phyloP scores from a whole-genome alignment of 2,113 vertebrate species.

The Silurus asotus region DNA sequence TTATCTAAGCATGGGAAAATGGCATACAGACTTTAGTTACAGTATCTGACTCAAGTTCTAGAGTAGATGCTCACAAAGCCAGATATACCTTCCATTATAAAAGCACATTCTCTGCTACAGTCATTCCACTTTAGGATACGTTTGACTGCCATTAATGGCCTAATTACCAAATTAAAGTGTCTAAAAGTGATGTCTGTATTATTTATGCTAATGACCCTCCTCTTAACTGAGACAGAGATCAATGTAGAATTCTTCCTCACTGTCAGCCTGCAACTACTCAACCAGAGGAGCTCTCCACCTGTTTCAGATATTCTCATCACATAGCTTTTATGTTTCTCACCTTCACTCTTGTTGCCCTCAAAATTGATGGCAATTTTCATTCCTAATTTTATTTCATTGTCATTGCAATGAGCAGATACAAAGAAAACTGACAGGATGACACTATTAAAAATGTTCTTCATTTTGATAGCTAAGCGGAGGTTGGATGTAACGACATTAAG shows the following conservation, averaged over 20 bases:
- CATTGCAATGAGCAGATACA: slow-evolving; percentile 32
- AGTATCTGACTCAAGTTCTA: slow-evolving; percentile 3
- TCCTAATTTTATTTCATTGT: slow-evolving; percentile 51
- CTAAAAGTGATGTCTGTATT: slow-evolving; percentile 52
- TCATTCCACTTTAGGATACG: slow-evolving; percentile 43
- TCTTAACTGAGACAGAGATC: slow-evolving; percentile 49
- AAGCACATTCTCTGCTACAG: slow-evolving; percentile 24
- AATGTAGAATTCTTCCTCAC: slow-evolving; percentile 46
- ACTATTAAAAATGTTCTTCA: slow-evolving; percentile 22
- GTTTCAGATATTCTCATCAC: slow-evolving; percentile 43
- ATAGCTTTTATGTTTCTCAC: slow-evolving; percentile 37
- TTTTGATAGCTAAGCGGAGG: slow-evolving; percentile 26
- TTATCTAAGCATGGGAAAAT: not conserved
- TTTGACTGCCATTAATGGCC: slow-evolving; percentile 53
- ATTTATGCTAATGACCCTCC: slow-evolving; percentile 55
- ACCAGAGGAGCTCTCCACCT: slow-evolving; percentile 25
- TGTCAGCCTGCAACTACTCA: slow-evolving; percentile 48
- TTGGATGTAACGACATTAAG: slow-evolving; percentile 22
- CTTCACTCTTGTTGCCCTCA: slow-evolving; percentile 37
- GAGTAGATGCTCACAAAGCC: not conserved
- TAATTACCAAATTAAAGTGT: slow-evolving; percentile 59
- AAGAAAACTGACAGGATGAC: slow-evolving; percentile 36
- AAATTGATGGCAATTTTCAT: slow-evolving; percentile 49
- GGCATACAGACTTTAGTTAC: not conserved
- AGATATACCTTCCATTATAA: slow-evolving; percentile 26